Base-by-base conservation (phyloP, 2,113 vertebrate genomes). In the Pseudolaguvia tuberculata region DNA sequence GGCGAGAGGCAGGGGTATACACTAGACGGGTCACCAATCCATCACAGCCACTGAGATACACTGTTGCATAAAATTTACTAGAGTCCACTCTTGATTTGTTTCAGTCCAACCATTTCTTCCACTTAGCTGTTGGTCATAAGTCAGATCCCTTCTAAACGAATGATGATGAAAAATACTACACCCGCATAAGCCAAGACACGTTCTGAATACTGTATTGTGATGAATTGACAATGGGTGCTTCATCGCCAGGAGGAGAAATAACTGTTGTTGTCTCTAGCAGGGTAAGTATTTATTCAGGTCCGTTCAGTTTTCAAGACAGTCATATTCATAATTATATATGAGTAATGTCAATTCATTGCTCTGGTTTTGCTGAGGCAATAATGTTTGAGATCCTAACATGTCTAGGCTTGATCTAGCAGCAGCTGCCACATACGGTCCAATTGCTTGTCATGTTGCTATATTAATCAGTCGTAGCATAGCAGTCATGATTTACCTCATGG, bases 331-430 rank as follows among this genome's bases (percentile, higher is more conserved):
- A 35, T 20, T 8, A 11, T 45, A 13, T 29, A 45, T 70, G 50
- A 72, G 51, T 56, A 62, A 61, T 25, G 23, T 25, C 65, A 50
- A 70, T 47, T 73, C 53, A 76, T 35, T 0, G 4, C 25, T 25
- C 17, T 14, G 17, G 27, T 31, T 72, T 9, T 68, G 48, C 25
- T 68, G 31, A 61, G 31, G 18, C 9, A 15, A n/a, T 23, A 71
- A 29, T 21, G 50, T 79, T 29, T 13, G 66, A 27, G 20, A 35
- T 25, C 53, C 12, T 57, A 31, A 18, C 70, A 73, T 70, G 71
- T 57, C 75, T 23, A 51, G 51, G 58, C 63, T 50, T 76, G 78
- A 47, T 15, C 29, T 35, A 72, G 20, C 21, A 57, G 50, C 18
- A 45, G 53, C 57, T 76, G 68, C 29, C 63, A 63, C 15, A 47